These are phyloP conservation scores for Excalfactoria chinensis DNA, from an alignment of 2,113 vertebrate species.

Conservation along the genomic window DNA sequence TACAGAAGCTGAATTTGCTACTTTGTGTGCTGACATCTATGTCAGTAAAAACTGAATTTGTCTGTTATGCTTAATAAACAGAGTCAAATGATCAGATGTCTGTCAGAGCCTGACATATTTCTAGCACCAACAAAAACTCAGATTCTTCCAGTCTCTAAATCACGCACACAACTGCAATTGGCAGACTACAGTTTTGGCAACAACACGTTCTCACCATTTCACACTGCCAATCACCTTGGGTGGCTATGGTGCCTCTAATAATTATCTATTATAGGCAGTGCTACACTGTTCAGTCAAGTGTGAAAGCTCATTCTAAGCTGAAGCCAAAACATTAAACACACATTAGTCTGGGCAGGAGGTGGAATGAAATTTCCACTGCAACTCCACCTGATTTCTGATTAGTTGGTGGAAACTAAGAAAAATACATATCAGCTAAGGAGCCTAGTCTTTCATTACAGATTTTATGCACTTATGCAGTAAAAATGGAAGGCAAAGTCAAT, in stretches of 20 bases:
- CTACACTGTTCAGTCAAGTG: constrained; percentile 53
- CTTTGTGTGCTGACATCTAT: neutral
- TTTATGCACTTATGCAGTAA: neutral
- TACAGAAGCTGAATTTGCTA: neutral
- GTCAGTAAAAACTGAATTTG: neutral
- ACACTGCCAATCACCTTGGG: constrained; percentile 65
- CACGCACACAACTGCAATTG: constrained; percentile 55
- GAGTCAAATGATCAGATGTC: neutral
- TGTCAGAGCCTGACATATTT: neutral
- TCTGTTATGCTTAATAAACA: neutral
- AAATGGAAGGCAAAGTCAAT: neutral
- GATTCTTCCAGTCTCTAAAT: constrained; percentile 30
- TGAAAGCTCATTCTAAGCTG: constrained; percentile 62
- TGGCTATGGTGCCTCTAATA: constrained; percentile 66
- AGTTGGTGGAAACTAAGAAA: constrained; percentile 52
- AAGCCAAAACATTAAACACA: constrained; percentile 72
- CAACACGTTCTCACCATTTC: constrained; percentile 40
- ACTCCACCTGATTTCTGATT: constrained; percentile 53
- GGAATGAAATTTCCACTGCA: constrained; percentile 67
- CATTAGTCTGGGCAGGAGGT: constrained; percentile 57
- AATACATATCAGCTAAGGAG: neutral
- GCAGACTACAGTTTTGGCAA: constrained; percentile 62
- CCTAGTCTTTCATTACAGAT: neutral
- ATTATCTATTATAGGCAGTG: constrained; percentile 64
- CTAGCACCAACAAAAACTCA: neutral